phyloP scores from a whole-genome alignment of 2,797 vertebrate species.

The Vultur gryphus region DNA sequence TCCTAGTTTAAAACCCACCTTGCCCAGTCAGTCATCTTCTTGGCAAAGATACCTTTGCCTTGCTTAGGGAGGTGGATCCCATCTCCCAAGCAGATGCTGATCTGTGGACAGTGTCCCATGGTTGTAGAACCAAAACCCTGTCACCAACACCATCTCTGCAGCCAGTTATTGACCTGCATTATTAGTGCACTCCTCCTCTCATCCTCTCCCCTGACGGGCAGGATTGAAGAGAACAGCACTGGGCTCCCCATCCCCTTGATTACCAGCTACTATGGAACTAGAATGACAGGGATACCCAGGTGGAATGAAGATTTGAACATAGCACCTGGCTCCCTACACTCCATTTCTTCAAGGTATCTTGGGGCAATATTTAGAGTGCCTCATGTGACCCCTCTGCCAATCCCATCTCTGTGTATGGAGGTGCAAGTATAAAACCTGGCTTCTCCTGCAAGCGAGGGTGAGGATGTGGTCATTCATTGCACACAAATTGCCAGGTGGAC shows the following conservation, averaged over 20 bases:
- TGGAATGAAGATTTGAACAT: neutral
- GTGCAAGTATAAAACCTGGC: neutral
- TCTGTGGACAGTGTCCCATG: neutral
- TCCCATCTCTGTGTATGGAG: neutral
- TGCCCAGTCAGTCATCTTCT: neutral
- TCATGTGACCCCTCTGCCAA: neutral
- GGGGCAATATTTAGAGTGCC: neutral
- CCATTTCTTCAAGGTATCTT: neutral
- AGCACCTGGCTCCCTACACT: neutral
- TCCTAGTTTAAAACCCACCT: neutral
- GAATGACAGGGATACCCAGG: neutral
- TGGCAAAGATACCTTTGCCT: neutral
- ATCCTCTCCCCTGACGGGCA: neutral
- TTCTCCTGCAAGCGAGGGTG: neutral
- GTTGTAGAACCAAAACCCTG: neutral
- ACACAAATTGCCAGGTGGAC: neutral
- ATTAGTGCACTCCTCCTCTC: neutral
- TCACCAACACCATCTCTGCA: neutral
- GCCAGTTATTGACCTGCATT: neutral
- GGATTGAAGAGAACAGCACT: neutral
- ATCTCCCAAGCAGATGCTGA: neutral
- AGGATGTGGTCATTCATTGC: neutral
- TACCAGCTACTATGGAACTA: neutral
- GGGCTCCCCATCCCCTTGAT: neutral
- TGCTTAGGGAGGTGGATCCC: neutral